phyloP scores from a whole-genome alignment of 2,797 vertebrate species.

The Takifugu ocellatus region DNA sequence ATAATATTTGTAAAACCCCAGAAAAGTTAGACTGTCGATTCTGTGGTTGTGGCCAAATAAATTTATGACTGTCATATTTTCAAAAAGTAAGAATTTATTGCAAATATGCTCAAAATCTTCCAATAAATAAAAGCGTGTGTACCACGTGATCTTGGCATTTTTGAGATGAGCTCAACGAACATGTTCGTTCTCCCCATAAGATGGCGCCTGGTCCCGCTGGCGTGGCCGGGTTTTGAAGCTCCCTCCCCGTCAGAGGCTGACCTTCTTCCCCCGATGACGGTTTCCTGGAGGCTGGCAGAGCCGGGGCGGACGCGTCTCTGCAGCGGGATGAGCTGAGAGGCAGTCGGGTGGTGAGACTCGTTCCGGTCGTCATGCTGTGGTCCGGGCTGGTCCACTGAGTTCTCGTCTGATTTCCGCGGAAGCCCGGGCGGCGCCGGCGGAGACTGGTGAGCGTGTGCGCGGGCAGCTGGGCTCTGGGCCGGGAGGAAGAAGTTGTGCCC shows the following conservation, averaged over 20 bases:
- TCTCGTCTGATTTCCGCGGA: conserved; percentile 1
- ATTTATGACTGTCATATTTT: no score
- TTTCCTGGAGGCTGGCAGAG: conserved; percentile 54
- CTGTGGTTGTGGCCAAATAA: no score
- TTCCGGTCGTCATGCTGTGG: conserved; percentile 37
- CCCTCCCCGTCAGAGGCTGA: conserved; percentile 39
- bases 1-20: no score
- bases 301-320: conserved; percentile 12
- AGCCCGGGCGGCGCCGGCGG: conserved; percentile 18
- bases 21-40: no score
- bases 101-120: no score
- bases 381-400: conserved; percentile 14
- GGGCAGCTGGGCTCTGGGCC: background rate
- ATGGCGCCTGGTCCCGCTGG: no score
- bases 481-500: conserved; percentile 22
- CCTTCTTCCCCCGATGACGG: conserved; percentile 57
- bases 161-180: no score
- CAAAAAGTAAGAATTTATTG: no score
- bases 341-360: conserved; percentile 3
- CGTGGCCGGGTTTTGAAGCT: conserved; percentile 19
- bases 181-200: no score
- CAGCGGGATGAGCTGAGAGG: conserved; percentile 27
- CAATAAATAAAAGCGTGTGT: no score
- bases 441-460: conserved; percentile 39
- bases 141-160: no score